Percentiles rank a stretch among this genome's conserved stretches.
Conservation (phyloP, 1,140 invertebrate species). For the Parapsyche elsis region DNA sequence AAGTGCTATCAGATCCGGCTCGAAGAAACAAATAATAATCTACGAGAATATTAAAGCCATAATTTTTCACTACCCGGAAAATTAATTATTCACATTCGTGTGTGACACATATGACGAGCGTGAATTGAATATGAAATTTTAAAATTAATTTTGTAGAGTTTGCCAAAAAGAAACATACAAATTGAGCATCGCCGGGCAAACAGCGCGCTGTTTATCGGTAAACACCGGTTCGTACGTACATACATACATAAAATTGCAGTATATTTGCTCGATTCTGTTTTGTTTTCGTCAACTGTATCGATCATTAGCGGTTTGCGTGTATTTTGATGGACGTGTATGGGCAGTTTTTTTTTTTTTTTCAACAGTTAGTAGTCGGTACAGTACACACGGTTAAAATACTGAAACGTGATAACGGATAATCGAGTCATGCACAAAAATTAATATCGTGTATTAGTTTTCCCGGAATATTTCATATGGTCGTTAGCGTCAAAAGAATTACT, state of each 20-base stretch:
- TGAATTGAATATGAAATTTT: too few relatives aligned
- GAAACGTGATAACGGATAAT: conserved; percentile 3
- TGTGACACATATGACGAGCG: too few relatives aligned
- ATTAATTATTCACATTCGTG: too few relatives aligned
- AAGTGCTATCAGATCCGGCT: too few relatives aligned
- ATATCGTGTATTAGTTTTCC: background rate
- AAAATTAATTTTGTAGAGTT: background rate
- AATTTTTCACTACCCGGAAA: too few relatives aligned
- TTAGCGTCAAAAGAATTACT: background rate
- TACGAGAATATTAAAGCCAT: too few relatives aligned
- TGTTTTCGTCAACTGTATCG: conserved; percentile 22
- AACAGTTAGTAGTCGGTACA: background rate
- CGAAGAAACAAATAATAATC: too few relatives aligned
- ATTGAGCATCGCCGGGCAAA: background rate
- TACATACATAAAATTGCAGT: background rate
- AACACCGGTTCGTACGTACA: background rate
- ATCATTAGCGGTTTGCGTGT: conserved; percentile 28
- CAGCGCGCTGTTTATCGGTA: background rate
- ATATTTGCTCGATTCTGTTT: conserved; percentile 15
- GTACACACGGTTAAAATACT: background rate
- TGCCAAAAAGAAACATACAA: background rate
- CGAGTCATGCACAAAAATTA: conserved; percentile 5
- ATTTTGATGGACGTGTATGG: conserved; percentile 16
- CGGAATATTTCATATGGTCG: background rate
- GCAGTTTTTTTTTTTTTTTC: too few relatives aligned